phyloP scores from a whole-genome alignment of 2,113 vertebrate genomes.

The Aegotheles bennettii region DNA sequence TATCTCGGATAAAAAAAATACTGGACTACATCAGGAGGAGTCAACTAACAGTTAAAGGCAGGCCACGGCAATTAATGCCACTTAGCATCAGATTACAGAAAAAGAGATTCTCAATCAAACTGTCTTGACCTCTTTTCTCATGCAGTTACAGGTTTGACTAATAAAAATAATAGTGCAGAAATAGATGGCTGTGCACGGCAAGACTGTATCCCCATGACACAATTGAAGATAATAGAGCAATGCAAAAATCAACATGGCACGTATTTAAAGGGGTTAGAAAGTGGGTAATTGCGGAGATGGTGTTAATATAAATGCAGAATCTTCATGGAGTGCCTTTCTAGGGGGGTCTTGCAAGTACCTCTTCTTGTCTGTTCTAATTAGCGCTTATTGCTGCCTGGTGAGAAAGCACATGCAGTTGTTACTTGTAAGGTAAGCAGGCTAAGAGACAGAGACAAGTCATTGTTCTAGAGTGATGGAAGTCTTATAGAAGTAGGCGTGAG shows the following conservation, averaged over 20 bases:
- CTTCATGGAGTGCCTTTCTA: background rate
- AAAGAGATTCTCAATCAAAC: conserved; percentile 5
- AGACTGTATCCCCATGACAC: background rate
- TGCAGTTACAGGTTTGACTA: conserved; percentile 1
- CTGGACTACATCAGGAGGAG: background rate
- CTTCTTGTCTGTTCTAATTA: conserved; percentile 22
- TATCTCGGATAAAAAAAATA: background rate
- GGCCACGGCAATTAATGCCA: conserved; percentile 16
- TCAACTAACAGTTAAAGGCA: conserved; percentile 33
- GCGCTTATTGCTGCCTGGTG: conserved; percentile 24
- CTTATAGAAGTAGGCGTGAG: background rate
- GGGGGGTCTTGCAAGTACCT: conserved; percentile 14
- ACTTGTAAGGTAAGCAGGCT: background rate
- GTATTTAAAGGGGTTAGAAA: conserved; percentile 45
- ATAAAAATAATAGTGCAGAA: conserved; percentile 33
- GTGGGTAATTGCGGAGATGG: conserved; percentile 19
- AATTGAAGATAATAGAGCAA: background rate
- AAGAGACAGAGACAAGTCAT: background rate
- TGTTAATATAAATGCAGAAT: conserved; percentile 30
- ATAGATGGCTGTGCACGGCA: background rate
- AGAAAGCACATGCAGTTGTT: background rate
- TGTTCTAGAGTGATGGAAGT: background rate
- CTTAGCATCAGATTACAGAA: conserved; percentile 49
- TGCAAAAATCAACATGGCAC: conserved; percentile 36
- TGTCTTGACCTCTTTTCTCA: background rate